Evolutionary conservation across 2,888 invertebrate genomes (phyloP).

Genomic region (Lobophora halterata): DNA sequence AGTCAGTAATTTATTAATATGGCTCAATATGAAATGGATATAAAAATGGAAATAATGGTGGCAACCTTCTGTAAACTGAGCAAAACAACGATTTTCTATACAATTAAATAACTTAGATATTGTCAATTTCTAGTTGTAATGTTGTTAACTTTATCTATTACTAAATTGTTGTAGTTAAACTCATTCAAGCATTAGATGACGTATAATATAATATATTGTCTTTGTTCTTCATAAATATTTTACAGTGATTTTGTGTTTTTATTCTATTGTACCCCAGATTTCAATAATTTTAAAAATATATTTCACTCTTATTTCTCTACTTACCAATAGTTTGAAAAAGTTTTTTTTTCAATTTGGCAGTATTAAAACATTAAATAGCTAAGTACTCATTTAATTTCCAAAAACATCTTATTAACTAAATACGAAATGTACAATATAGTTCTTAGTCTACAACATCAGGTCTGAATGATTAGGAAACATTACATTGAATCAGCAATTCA

Average conservation of each 20-base stretch:
- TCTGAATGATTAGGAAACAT: conserved; percentile 1
- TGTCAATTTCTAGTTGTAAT: conserved; percentile 64
- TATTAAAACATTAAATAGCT: too few species aligned
- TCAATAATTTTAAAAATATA: neutral
- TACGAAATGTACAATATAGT: conserved; percentile 3
- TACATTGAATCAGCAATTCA: conserved; percentile 11
- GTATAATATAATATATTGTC: conserved; percentile 77
- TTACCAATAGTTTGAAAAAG: too few species aligned
- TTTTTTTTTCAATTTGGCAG: too few species aligned
- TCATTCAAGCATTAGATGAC: conserved; percentile 72
- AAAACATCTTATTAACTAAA: neutral
- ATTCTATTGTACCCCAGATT: conserved; percentile 25
- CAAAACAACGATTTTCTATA: conserved; percentile 6
- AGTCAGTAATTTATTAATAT: too few species aligned
- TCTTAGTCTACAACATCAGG: conserved; percentile 20
- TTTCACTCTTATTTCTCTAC: neutral
- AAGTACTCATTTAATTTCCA: too few species aligned
- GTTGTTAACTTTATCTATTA: conserved; percentile 59
- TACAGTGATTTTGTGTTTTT: conserved; percentile 56
- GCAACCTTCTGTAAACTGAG: neutral
- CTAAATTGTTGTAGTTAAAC: conserved; percentile 73
- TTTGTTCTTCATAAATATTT: conserved; percentile 81
- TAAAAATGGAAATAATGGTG: too few species aligned
- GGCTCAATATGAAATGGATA: too few species aligned
- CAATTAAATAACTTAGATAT: conserved; percentile 43